Evolutionary conservation across 2,797 vertebrate genomes (phyloP), one percentile per base, ranked within the genome.

Genomic region (Pangasius krempfi): DNA sequence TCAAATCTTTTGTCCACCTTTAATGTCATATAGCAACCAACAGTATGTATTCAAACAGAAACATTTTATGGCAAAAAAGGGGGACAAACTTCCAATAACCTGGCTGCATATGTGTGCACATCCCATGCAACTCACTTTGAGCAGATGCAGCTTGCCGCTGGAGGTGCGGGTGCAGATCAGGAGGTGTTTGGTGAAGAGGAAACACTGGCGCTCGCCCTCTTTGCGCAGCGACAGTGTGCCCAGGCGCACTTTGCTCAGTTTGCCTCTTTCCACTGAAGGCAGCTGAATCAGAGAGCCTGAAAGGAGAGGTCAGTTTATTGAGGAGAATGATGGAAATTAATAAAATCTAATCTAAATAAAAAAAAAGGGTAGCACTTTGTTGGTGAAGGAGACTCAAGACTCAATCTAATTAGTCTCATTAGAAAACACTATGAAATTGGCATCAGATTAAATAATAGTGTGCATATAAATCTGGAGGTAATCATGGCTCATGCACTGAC

Each of bases 181-280:
- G 90, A 99, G 97, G 95, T 99, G 98, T 89, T 99, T 99, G 92
- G 98, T 99, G 91, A 99, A 99, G 90, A 99, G 96, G 92, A 99
- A 99, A 91, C 98, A 99, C 92, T 99, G 98, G 10, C 98, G 95
- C 94, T 99, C 98, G 64, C 97, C 98, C 94, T 99, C 98, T 94
- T 98, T 99, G 94, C 97, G 97, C 94, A 99, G 95, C 2, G 98
- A 97, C 18, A 99, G 93, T 0, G 98, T 97, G 86, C 98, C 98
- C 94, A 99, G 95, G 0, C 98, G 97, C 78, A 98, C 98, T 93
- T 98, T 98, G 89, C 97, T 98, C 88, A 99, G 97, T 92, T 98
- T 96, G 70, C 98, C 98, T n/a, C 97, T 97, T 92, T 99, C 98
- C 16, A 97, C 97, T 75, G 97, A 98, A 47, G 98, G 98, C 80